Evolutionary conservation across 2,113 vertebrate species (phyloP), one percentile per base, ranked within the genome.

Genomic region (Dasyurus viverrinus): DNA sequence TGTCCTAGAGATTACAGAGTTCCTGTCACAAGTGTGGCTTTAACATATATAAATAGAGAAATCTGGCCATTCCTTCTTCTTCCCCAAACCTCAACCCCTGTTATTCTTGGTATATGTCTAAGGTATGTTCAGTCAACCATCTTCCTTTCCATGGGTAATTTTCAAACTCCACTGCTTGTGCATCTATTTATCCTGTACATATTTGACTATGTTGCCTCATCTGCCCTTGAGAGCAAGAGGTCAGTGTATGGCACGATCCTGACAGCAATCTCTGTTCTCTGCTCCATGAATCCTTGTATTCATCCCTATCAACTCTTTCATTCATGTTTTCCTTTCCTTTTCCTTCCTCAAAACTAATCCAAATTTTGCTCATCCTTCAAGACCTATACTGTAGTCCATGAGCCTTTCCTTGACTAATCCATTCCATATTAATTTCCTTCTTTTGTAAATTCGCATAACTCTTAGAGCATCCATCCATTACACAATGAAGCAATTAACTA

Each of bases 41-140:
- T 47, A 68, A 12, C 68, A 68, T 53, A 91, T 36, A 52, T 93
- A 76, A 1, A 24, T 48, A 52, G 90, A 57, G 47, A 94, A 54
- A 76, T 10, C 60, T 48, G n/a, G 53, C 27, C n/a, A n/a, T 50
- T 25, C 0, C 7, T 68, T 25, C 76, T 89, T 46, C 27, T 92
- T n/a, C 23, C 47, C 89, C 36, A 26, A n/a, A 7, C 26, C 52
- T 5, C 19, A 4, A 3, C 0, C 1, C 2, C 2, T 53, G 53
- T 92, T 42, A 84, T 60, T 91, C 89, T 53, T 53, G 55, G 36
- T 94, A 36, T 2, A 19, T 36, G 54, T 95, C 54, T 93, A 94
- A 90, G 2, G 5, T 54, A 54, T 68, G 2, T 89, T 91, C 46
- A 90, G 1, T 26, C 47, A 50, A 50, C 52, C 55, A 53, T n/a